These are phyloP conservation scores for Nysson spinosus DNA, from an alignment of 2,888 invertebrate species.

Conservation along the genomic window DNA sequence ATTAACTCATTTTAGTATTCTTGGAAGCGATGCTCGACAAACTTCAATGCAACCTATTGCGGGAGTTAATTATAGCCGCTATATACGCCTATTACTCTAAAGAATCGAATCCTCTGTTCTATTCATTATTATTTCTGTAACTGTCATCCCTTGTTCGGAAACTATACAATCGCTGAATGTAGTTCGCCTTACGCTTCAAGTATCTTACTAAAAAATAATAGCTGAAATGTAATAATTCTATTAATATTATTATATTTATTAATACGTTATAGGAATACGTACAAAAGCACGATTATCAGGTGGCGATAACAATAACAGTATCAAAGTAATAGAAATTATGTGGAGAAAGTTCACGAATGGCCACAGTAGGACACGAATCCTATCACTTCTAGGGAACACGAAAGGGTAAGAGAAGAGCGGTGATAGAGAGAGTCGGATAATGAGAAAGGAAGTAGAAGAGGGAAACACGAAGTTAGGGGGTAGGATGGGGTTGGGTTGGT, in stretches of 20 bases:
- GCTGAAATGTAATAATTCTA: too few species aligned
- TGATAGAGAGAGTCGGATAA: slow-evolving; percentile 3
- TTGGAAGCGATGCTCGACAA: slow-evolving; percentile 68
- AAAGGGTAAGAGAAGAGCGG: slow-evolving; percentile 7
- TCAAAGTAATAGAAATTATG: too few species aligned
- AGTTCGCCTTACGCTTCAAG: too few species aligned
- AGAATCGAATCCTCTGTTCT: too few species aligned
- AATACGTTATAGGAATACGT: too few species aligned
- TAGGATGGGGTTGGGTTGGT: slow-evolving; percentile 57
- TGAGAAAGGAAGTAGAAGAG: slow-evolving; percentile 37
- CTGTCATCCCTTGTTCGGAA: slow-evolving; percentile 11
- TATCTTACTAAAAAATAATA: too few species aligned
- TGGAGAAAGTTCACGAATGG: too few species aligned
- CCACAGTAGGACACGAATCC: slow-evolving; percentile 59
- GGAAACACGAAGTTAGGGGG: slow-evolving; percentile 25
- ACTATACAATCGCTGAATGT: too few species aligned
- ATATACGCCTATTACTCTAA: too few species aligned
- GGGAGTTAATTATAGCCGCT: slow-evolving; percentile 64
- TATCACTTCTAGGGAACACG: slow-evolving; percentile 62
- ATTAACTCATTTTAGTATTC: slow-evolving; percentile 60
- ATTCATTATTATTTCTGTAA: slow-evolving; percentile 29
- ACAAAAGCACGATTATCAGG: too few species aligned
- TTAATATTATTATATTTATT: too few species aligned
- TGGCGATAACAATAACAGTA: too few species aligned
- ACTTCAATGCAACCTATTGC: slow-evolving; percentile 74